These are phyloP conservation scores for Lagopus leucura DNA, from an alignment of 2,113 vertebrate genomes.

Conservation along the genomic window DNA sequence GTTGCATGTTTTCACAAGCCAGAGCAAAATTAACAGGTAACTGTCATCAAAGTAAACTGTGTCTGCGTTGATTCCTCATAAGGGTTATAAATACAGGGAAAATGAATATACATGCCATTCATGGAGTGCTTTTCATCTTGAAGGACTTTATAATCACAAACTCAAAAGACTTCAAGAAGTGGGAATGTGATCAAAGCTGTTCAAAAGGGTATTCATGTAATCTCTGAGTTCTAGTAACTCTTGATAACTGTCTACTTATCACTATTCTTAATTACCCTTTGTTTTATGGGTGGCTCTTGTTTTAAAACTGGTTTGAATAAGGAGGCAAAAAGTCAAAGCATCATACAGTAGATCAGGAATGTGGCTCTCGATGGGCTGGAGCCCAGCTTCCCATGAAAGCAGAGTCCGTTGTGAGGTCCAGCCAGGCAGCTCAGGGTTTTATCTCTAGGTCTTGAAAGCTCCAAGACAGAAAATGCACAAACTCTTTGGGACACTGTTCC, in stretches of 20 bases:
- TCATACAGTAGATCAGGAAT: accelerated
- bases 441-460: background rate
- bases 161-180: background rate
- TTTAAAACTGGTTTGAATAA: background rate
- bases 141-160: background rate
- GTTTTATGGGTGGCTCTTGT: background rate
- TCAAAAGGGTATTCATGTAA: background rate
- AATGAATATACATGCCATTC: slow-evolving; percentile 49
- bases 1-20: background rate
- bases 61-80: slow-evolving; percentile 27
- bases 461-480: background rate
- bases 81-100: slow-evolving; percentile 14
- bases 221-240: background rate
- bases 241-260: slow-evolving; percentile 1
- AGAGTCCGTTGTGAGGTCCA: background rate
- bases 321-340: background rate
- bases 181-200: slow-evolving; percentile 56
- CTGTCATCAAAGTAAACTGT: slow-evolving; percentile 16
- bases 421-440: background rate
- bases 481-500: background rate
- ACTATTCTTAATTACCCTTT: slow-evolving; percentile 18
- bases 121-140: slow-evolving; percentile 33
- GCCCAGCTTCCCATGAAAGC: background rate
- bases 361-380: background rate
- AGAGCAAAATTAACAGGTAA: slow-evolving; percentile 47